Percentiles rank a stretch among this genome's conserved stretches.
phyloP scores from a whole-genome alignment of 2,888 invertebrate species.

The Crepidodera aurea region DNA sequence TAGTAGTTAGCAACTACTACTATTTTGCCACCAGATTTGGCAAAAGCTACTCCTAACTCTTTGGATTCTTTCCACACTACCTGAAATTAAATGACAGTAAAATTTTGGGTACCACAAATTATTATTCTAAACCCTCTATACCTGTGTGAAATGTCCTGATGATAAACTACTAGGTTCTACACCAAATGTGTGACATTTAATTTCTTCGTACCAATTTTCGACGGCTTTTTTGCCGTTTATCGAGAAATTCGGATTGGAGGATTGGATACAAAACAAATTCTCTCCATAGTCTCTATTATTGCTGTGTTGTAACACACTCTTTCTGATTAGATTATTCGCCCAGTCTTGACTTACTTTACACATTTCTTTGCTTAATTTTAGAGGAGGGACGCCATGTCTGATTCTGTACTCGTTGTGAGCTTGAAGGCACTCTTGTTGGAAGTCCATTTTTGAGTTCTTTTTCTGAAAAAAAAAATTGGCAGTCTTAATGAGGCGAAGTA shows the following conservation, averaged over 20 bases:
- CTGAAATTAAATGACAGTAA: constrained; percentile 14
- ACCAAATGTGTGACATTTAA: constrained; percentile 74
- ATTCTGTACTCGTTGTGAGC: constrained; percentile 68
- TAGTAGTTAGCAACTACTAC: constrained; percentile 90
- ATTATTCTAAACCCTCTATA: constrained; percentile 13
- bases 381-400: constrained; percentile 66
- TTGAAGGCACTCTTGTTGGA: constrained; percentile 63
- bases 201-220: constrained; percentile 81
- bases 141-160: constrained; percentile 77
- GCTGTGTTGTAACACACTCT: constrained; percentile 66
- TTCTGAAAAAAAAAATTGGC: constrained; percentile 46
- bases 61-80: constrained; percentile 82
- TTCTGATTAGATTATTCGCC: constrained; percentile 65
- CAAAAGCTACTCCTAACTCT: constrained; percentile 79
- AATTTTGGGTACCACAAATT: no score
- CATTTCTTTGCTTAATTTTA: constrained; percentile 66
- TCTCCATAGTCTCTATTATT: constrained; percentile 69
- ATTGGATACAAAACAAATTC: constrained; percentile 76
- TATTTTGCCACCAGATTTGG: constrained; percentile 72
- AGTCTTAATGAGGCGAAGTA: no score
- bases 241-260: constrained; percentile 70
- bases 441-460: constrained; percentile 52
- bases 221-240: constrained; percentile 74
- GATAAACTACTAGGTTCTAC: constrained; percentile 70
- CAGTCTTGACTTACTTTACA: constrained; percentile 65